These are phyloP conservation scores for Meliscaeva auricollis DNA, from an alignment of 2,888 invertebrate species.

Conservation along the genomic window DNA sequence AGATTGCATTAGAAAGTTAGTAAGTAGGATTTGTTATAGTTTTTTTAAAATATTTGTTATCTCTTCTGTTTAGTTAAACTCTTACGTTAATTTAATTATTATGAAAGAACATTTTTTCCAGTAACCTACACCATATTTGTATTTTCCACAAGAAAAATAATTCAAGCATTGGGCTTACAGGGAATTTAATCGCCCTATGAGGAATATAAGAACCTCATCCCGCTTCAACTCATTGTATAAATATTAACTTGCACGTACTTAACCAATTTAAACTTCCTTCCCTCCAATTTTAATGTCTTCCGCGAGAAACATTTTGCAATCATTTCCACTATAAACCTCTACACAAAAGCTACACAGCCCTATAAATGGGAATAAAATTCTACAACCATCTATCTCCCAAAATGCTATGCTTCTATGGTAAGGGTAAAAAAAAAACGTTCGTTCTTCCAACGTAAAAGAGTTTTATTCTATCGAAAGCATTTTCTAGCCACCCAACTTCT, in stretches of 20 bases:
- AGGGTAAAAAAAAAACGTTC: background rate
- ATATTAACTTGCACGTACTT: conserved; percentile 32
- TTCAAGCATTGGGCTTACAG: too few relatives aligned
- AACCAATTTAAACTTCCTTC: conserved; percentile 29
- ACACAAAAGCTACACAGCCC: conserved; percentile 1
- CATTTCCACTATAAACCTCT: conserved; percentile 3
- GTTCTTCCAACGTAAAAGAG: background rate
- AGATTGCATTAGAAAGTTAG: too few relatives aligned
- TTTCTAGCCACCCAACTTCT: background rate
- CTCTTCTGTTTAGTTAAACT: too few relatives aligned
- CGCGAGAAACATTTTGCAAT: conserved; percentile 8
- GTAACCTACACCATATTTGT: too few relatives aligned
- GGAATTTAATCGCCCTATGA: too few relatives aligned
- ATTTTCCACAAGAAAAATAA: too few relatives aligned
- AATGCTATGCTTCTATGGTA: background rate
- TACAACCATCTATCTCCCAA: conserved; percentile 6
- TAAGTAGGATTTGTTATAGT: too few relatives aligned
- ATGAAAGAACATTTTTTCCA: too few relatives aligned
- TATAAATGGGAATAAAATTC: conserved; percentile 11
- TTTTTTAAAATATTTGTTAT: too few relatives aligned
- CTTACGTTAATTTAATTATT: too few relatives aligned
- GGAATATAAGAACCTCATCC: too few relatives aligned
- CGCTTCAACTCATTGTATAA: too few relatives aligned
- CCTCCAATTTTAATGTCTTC: conserved; percentile 6
- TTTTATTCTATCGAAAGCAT: conserved; percentile 9